These are phyloP conservation scores for Agrochola macilenta DNA, from an alignment of 2,888 invertebrate species.

Conservation along the genomic window DNA sequence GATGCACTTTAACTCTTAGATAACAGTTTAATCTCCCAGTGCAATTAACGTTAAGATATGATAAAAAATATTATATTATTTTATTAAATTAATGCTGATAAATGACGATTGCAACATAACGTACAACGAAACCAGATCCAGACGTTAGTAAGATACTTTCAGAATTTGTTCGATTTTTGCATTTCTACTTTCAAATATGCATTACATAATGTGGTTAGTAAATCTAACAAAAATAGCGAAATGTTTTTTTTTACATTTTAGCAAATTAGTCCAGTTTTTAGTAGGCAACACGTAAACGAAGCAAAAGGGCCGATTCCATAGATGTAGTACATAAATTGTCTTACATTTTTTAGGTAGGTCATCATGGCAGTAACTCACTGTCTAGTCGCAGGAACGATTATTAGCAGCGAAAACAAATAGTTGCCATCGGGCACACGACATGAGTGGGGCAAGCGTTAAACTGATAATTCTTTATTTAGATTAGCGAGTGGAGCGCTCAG, in stretches of 20 bases:
- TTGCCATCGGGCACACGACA: slow-evolving; percentile 70
- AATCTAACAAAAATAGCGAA: neutral
- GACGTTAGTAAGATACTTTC: neutral
- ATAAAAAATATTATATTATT: slow-evolving; percentile 13
- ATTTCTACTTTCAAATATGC: neutral
- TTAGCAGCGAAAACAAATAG: slow-evolving; percentile 64
- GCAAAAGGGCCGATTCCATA: slow-evolving; percentile 34
- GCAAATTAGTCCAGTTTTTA: slow-evolving; percentile 12
- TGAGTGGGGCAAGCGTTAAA: slow-evolving; percentile 74
- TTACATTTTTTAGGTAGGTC: slow-evolving; percentile 82
- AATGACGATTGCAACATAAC: neutral
- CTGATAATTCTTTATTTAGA: slow-evolving; percentile 81
- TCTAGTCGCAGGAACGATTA: slow-evolving; percentile 47
- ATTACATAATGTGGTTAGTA: neutral
- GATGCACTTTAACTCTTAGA: slow-evolving; percentile 10
- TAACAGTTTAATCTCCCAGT: slow-evolving; percentile 6
- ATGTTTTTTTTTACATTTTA: neutral
- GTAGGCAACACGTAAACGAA: slow-evolving; percentile 14
- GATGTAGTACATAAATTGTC: slow-evolving; percentile 63
- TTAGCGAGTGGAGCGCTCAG: slow-evolving; percentile 70
- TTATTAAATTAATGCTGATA: neutral
- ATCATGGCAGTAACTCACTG: slow-evolving; percentile 71
- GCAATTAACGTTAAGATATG: slow-evolving; percentile 5
- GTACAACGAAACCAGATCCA: neutral
- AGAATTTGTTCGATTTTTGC: slow-evolving; percentile 10